Evolutionary conservation across 1,140 invertebrate genomes (phyloP).

Genomic region (Eueides isabella): DNA sequence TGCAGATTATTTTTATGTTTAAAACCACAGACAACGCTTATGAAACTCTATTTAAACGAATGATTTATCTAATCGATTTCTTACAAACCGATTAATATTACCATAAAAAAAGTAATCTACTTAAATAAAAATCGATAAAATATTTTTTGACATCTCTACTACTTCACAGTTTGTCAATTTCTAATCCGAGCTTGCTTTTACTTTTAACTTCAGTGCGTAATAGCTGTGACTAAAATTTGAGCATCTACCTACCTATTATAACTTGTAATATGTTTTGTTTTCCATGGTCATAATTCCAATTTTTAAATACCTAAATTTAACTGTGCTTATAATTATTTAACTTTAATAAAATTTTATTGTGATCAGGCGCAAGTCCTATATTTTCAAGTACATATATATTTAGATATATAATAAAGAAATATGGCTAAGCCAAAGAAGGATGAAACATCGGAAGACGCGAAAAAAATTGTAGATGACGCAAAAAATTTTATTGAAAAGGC

Average conservation of each 20-base stretch:
- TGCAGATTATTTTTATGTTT: too few relatives aligned
- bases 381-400: too few relatives aligned
- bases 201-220: not conserved
- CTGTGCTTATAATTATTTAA: not conserved
- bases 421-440: slow-evolving; percentile 73
- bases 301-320: not conserved
- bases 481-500: slow-evolving; percentile 88
- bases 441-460: slow-evolving; percentile 78
- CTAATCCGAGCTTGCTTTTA: not conserved
- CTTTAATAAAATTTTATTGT: not conserved
- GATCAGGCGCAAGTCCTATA: not conserved
- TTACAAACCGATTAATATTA: too few relatives aligned
- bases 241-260: not conserved
- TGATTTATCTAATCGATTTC: too few relatives aligned
- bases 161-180: too few relatives aligned
- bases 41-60: too few relatives aligned
- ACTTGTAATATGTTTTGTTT: not conserved
- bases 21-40: too few relatives aligned
- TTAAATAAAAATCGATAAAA: too few relatives aligned
- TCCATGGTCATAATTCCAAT: not conserved
- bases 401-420: slow-evolving; percentile 12
- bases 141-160: too few relatives aligned
- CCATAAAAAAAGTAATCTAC: too few relatives aligned
- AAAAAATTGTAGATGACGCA: slow-evolving; percentile 85
- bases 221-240: not conserved